Evolutionary conservation across 1,140 invertebrate genomes (phyloP), one percentile per base, ranked within the genome.

Genomic region (Thalassaphorura encarpata): DNA sequence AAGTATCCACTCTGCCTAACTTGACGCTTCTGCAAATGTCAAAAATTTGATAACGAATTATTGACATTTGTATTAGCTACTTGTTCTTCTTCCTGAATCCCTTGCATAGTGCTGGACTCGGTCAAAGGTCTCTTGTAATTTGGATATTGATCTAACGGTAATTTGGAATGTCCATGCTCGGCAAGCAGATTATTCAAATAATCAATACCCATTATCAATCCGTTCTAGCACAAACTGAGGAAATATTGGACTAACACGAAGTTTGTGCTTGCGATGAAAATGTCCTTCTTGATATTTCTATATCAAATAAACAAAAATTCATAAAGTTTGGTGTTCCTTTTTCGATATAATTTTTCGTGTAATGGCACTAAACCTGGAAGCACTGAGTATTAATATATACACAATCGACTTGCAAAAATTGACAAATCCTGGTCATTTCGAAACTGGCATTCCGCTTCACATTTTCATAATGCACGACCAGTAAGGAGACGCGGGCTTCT

Each of bases 391-490:
- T 36, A 2, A 55, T n/a, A 11, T 54, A 36, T n/a, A 55, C 40
- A 15, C 61, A 53, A 0, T 39, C 45, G 24, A 66, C 50, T 43
- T 62, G 18, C 0, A 66, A 53, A 48, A 67, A 66, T 3, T 52
- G n/a, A n/a, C 68, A 61, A 26, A 66, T 64, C 26, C 42, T 54
- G n/a, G 26, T 18, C 43, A 70, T 42, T 29, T 61, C 39, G 0
- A 54, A 18, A 1, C 62, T 56, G 27, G 65, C 47, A 18, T 64
- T 33, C 31, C 36, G 24, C 2, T 26, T n/a, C 15, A 70, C 49
- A 11, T 59, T 27, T 52, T 70, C 69, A 50, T 70, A 70, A 49
- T 67, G 63, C 2, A 70, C 43, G 15, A 68, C 52, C 5, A 64
- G 41, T 16, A 69, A 26, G 1, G 41, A 11, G 21, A 27, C 52